A percentile compares a stretch with the other conserved stretches of the same genome.
Evolutionary conservation across 2,888 invertebrate species (phyloP).

Genomic region (Chrysomela aeneicollis): DNA sequence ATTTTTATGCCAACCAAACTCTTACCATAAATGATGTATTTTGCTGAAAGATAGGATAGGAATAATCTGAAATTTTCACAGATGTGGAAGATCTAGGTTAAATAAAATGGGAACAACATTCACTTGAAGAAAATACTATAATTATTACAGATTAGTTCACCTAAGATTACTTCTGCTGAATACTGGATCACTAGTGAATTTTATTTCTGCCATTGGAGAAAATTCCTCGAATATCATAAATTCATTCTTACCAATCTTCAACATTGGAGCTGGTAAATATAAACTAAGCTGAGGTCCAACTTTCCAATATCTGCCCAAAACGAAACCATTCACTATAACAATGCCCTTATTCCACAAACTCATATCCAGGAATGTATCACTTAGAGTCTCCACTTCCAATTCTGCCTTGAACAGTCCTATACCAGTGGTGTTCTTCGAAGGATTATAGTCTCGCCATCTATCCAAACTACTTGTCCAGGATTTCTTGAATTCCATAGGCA

Average conservation of each 20-base stretch:
- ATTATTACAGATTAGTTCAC: no score
- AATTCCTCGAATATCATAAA: conserved; percentile 58
- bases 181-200: not conserved
- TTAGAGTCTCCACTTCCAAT: conserved; percentile 22
- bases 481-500: conserved; percentile 39
- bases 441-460: conserved; percentile 48
- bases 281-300: conserved; percentile 84
- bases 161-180: conserved; percentile 42
- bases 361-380: conserved; percentile 40
- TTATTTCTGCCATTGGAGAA: conserved; percentile 6
- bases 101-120: no score
- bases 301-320: conserved; percentile 81
- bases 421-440: conserved; percentile 34
- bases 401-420: conserved; percentile 32
- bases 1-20: no score
- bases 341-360: conserved; percentile 82
- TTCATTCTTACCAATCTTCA: conserved; percentile 64
- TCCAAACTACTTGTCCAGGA: conserved; percentile 53
- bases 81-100: no score
- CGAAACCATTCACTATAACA: conserved; percentile 83
- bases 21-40: no score
- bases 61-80: no score
- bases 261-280: conserved; percentile 80
- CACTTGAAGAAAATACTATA: no score
- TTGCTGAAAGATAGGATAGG: no score